A percentile compares a stretch with the other conserved stretches of the same genome.
These are phyloP conservation scores for Hemiscyllium ocellatum DNA, from an alignment of 2,113 vertebrate species.

Conservation along the genomic window DNA sequence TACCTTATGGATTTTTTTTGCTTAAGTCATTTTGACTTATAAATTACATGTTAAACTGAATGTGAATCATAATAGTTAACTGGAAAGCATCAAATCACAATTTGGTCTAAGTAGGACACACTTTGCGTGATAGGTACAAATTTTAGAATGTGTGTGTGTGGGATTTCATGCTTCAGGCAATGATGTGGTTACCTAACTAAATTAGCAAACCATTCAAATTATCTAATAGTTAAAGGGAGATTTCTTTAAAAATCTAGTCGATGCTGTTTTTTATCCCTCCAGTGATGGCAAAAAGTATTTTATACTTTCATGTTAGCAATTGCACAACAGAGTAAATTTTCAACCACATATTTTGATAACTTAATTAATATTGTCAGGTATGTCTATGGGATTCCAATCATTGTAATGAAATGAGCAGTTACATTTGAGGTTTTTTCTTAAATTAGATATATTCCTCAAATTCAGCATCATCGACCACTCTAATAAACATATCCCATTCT, in stretches of 20 bases:
- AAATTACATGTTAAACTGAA: background rate
- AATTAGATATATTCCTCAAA: background rate
- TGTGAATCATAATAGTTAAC: background rate
- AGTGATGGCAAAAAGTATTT: background rate
- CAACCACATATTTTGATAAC: background rate
- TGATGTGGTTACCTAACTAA: background rate
- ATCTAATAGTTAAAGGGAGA: background rate
- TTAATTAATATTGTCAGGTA: background rate
- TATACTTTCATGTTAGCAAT: background rate
- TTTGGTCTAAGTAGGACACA: background rate
- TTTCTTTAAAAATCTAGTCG: background rate
- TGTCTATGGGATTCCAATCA: background rate
- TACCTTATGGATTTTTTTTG: background rate
- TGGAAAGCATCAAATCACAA: background rate
- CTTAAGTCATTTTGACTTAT: background rate
- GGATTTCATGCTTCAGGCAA: background rate
- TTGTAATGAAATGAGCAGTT: background rate
- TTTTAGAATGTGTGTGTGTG: background rate
- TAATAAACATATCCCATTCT: background rate
- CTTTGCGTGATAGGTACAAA: too few species aligned
- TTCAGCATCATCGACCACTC: background rate
- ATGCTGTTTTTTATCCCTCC: background rate
- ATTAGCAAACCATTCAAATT: background rate
- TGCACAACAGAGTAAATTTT: background rate
- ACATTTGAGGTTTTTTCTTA: background rate